Percentiles rank a stretch among this genome's conserved stretches.
These are phyloP conservation scores for Rhinichthys osculus DNA, from an alignment of 2,797 vertebrate species.

Conservation along the genomic window DNA sequence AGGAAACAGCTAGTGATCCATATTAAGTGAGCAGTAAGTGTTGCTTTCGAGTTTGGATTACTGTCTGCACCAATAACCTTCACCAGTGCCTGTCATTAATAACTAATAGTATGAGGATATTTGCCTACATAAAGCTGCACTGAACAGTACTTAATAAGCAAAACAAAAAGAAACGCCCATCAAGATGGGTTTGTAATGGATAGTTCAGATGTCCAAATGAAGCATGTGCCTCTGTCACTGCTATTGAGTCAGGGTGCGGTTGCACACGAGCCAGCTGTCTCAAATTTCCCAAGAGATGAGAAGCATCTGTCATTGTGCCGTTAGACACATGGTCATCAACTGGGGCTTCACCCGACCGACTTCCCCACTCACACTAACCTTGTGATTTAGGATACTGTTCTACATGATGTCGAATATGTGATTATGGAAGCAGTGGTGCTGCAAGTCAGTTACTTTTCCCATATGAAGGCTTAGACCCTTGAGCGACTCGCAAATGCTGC, in stretches of 20 bases:
- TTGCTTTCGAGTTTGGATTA: background rate
- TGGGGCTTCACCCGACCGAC: background rate
- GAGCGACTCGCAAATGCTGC: background rate
- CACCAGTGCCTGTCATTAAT: background rate
- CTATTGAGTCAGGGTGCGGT: slow-evolving; percentile 21
- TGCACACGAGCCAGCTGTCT: slow-evolving; percentile 29
- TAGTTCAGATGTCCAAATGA: slow-evolving; percentile 9
- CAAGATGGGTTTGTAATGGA: background rate
- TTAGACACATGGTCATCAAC: slow-evolving; percentile 16
- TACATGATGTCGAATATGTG: background rate
- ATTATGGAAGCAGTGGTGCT: background rate
- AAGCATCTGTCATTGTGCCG: slow-evolving; percentile 38
- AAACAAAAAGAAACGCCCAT: background rate
- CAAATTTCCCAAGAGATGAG: slow-evolving; percentile 3
- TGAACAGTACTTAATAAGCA: background rate
- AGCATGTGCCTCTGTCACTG: slow-evolving; percentile 17
- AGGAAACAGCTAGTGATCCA: background rate
- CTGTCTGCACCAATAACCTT: background rate
- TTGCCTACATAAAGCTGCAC: background rate
- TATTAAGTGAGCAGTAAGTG: background rate
- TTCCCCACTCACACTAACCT: background rate
- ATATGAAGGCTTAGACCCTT: slow-evolving; percentile 6
- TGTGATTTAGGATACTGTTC: background rate
- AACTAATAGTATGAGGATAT: background rate
- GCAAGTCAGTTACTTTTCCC: background rate